Percentiles rank a stretch among this genome's conserved stretches.
Conservation (phyloP, 2,113 vertebrate genomes). For the Poeciliopsis turrubarensis region DNA sequence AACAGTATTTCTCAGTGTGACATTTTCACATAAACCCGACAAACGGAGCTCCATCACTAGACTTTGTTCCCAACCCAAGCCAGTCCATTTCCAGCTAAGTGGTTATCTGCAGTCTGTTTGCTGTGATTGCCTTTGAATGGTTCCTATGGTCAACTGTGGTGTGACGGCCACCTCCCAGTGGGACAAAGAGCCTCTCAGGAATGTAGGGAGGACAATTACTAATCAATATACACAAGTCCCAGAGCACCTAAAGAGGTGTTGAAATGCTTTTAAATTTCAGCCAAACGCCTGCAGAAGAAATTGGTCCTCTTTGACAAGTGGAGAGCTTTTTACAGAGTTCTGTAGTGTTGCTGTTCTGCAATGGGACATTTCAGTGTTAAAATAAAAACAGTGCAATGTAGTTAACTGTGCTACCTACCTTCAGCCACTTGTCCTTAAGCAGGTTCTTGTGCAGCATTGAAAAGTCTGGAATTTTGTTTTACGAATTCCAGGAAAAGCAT, state of each 20-base stretch:
- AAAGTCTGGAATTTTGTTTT: no score
- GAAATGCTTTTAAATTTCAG: constrained; percentile 52
- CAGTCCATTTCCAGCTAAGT: constrained; percentile 45
- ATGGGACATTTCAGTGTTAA: background rate
- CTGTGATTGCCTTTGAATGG: constrained; percentile 62
- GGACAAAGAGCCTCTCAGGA: constrained; percentile 62
- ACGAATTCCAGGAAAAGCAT: no score
- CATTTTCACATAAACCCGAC: constrained; percentile 23
- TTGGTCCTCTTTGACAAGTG: constrained; percentile 28
- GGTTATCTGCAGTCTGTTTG: constrained; percentile 51
- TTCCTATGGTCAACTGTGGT: constrained; percentile 61
- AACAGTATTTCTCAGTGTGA: constrained; percentile 2
- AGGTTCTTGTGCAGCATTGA: no score
- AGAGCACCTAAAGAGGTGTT: constrained; percentile 48
- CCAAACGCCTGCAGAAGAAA: constrained; percentile 30
- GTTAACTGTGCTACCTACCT: no score
- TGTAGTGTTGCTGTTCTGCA: no score
- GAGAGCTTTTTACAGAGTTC: background rate
- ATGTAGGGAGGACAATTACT: constrained; percentile 54
- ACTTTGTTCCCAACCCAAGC: constrained; percentile 26
- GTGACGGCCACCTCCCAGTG: constrained; percentile 51
- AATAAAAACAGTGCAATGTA: background rate
- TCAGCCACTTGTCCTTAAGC: no score
- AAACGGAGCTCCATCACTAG: background rate
- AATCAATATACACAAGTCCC: constrained; percentile 65